Percentiles rank a stretch among this genome's conserved stretches.
Evolutionary conservation across 2,888 invertebrate genomes (phyloP).

Genomic region (Cephus rjabovi): DNA sequence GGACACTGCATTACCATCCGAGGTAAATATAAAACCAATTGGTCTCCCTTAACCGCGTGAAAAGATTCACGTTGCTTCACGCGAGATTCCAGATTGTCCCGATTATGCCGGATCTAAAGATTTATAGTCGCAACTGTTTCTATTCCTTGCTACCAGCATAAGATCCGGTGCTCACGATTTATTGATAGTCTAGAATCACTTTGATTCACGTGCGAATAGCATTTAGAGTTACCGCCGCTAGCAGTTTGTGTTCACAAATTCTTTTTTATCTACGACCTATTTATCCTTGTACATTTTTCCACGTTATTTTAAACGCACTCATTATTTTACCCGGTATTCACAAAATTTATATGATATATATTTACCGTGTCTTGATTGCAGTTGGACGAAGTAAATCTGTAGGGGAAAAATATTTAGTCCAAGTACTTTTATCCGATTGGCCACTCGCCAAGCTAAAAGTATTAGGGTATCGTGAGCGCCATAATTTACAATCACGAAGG

Average conservation of each 20-base stretch:
- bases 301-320: background rate
- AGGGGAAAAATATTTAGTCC: background rate
- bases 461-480: constrained; percentile 11
- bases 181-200: constrained; percentile 52
- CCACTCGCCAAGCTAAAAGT: background rate
- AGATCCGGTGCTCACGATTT: constrained; percentile 41
- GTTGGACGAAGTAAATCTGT: background rate
- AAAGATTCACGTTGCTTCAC: constrained; percentile 37
- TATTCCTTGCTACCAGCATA: background rate
- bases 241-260: background rate
- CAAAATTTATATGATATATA: background rate
- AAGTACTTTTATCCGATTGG: background rate
- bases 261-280: background rate
- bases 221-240: background rate
- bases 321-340: background rate
- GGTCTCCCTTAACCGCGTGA: background rate
- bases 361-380: background rate
- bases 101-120: constrained; percentile 52
- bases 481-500: constrained; percentile 39
- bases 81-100: constrained; percentile 48
- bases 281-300: background rate
- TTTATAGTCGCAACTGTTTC: constrained; percentile 40
- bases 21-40: constrained; percentile 15
- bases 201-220: constrained; percentile 1
- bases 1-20: constrained; percentile 42